phyloP scores from a whole-genome alignment of 2,797 vertebrate species.

The Cyclura pinguis region DNA sequence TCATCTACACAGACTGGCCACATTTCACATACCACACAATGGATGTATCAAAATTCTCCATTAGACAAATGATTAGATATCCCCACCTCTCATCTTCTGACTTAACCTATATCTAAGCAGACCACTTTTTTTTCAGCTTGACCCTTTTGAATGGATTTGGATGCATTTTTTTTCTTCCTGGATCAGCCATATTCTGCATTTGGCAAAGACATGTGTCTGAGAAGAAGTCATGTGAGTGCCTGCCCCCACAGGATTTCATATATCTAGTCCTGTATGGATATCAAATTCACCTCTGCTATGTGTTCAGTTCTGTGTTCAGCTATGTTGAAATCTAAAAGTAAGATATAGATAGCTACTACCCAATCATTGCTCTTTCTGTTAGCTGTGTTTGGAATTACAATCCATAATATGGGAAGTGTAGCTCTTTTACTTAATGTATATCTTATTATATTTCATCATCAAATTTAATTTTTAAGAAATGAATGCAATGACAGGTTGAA shows the following conservation, averaged over 20 bases:
- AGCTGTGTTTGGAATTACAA: not conserved
- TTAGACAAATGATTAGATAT: not conserved
- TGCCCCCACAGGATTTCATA: not conserved
- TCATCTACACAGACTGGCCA: constrained; percentile 8
- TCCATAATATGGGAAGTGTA: not conserved
- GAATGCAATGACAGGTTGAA: not conserved
- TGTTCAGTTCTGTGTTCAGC: constrained; percentile 7
- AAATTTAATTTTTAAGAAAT: not conserved
- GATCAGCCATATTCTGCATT: not conserved
- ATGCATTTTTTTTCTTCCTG: not conserved
- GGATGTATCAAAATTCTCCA: not conserved
- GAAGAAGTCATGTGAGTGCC: not conserved
- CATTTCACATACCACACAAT: constrained; percentile 10
- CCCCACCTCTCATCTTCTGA: not conserved
- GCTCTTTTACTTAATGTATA: not conserved
- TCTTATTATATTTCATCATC: not conserved
- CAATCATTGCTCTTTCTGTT: not conserved
- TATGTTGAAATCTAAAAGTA: constrained; percentile 35
- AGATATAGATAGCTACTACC: constrained; percentile 17
- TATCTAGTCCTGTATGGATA: not conserved
- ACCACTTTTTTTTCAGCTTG: not conserved
- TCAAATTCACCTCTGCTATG: not conserved
- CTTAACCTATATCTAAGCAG: not conserved
- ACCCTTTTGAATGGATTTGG: too few species aligned
- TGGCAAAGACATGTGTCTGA: not conserved